phyloP scores from a whole-genome alignment of 2,113 vertebrate species.

The Salvator merianae region DNA sequence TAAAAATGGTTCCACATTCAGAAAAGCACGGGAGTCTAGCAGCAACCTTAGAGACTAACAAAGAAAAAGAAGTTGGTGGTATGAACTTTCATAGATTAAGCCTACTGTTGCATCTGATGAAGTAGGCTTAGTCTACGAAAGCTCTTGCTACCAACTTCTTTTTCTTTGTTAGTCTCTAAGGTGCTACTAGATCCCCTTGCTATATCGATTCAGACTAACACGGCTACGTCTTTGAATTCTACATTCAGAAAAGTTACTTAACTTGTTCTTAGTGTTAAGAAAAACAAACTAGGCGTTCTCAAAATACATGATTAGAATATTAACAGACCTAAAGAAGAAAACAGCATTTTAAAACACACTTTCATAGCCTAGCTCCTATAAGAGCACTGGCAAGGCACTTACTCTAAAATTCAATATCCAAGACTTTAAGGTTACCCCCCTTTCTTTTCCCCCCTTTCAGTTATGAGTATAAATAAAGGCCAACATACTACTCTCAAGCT shows the following conservation, averaged over 20 bases:
- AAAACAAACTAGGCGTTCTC: not conserved
- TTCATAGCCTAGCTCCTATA: not conserved
- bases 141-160: too few relatives aligned
- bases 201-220: too few relatives aligned
- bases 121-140: too few relatives aligned
- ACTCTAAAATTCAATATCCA: not conserved
- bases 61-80: too few relatives aligned
- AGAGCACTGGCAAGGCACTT: constrained; percentile 2
- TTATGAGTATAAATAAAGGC: constrained; percentile 7
- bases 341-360: not conserved
- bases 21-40: too few relatives aligned
- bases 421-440: not conserved
- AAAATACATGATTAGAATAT: not conserved
- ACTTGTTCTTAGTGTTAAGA: not conserved
- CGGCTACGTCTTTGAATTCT: too few relatives aligned
- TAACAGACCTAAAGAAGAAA: not conserved
- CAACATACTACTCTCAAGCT: constrained; percentile 20
- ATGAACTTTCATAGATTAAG: too few relatives aligned
- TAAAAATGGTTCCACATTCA: not conserved
- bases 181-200: too few relatives aligned
- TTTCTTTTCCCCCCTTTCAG: not conserved
- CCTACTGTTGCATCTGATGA: too few relatives aligned
- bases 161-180: too few relatives aligned
- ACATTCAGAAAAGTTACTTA: not conserved
- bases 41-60: too few relatives aligned